Evolutionary conservation across 2,113 vertebrate species (phyloP).

Genomic region (Notarius lentiginosus): DNA sequence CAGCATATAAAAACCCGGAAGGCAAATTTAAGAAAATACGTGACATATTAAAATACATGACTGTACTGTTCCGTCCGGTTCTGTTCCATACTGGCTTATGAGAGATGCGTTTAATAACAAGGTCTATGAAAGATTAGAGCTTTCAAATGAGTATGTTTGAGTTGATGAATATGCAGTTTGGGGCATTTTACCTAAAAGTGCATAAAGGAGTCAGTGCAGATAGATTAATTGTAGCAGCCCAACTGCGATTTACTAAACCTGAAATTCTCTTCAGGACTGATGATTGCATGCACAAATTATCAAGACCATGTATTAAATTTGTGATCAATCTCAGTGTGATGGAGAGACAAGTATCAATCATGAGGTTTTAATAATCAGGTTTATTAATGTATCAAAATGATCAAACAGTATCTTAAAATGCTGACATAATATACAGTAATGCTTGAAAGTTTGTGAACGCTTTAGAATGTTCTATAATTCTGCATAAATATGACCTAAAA

Average conservation of each 20-base stretch:
- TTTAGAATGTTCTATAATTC: too few relatives aligned
- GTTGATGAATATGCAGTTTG: not conserved
- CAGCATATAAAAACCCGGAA: too few relatives aligned
- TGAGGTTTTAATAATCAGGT: not conserved
- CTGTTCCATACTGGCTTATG: too few relatives aligned
- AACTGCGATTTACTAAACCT: not conserved
- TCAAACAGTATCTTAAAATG: not conserved
- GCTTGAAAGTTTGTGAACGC: too few relatives aligned
- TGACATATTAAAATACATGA: too few relatives aligned
- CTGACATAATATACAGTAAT: too few relatives aligned
- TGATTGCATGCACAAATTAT: not conserved
- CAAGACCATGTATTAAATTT: not conserved
- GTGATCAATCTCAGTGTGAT: not conserved
- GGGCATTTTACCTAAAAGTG: not conserved
- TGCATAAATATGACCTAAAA: too few relatives aligned
- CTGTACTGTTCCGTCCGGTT: too few relatives aligned
- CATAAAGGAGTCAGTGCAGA: not conserved
- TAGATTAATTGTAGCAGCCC: not conserved
- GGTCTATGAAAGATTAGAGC: not conserved
- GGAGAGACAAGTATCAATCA: not conserved
- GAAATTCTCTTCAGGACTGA: not conserved
- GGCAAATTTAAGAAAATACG: too few relatives aligned
- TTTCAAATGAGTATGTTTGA: not conserved
- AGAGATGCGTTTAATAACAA: not conserved
- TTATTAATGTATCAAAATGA: not conserved